A percentile compares a stretch with the other conserved stretches of the same genome.
Evolutionary conservation across 2,797 vertebrate genomes (phyloP).

Genomic region (Galaxias olidus): DNA sequence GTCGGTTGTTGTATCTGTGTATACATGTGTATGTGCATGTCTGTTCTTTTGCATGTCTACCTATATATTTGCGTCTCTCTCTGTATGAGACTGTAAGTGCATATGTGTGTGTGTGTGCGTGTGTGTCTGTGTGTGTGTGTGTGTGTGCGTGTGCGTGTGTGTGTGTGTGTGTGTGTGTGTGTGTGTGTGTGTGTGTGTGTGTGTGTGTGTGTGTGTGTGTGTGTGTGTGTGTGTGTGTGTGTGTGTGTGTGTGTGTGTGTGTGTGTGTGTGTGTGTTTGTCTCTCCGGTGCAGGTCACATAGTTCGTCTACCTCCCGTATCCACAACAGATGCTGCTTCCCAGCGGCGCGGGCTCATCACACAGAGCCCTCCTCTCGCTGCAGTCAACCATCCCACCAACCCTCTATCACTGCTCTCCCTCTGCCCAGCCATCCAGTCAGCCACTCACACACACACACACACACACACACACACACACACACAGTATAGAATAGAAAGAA

Average conservation of each 20-base stretch:
- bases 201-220: neutral
- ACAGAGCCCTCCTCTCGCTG: no score
- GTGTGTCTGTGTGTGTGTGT: neutral
- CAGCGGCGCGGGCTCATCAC: no score
- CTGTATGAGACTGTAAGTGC: no score
- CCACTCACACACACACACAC: neutral
- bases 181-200: slow-evolving; percentile 13
- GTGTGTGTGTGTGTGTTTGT: neutral
- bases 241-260: neutral
- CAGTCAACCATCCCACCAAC: no score
- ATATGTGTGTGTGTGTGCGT: no score
- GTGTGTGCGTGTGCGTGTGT: neutral
- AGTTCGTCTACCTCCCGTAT: no score
- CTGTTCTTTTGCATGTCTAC: no score
- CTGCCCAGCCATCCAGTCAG: neutral
- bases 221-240: slow-evolving; percentile 9
- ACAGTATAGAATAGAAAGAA: no score
- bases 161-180: slow-evolving; percentile 9
- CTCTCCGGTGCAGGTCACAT: no score
- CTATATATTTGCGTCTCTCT: no score
- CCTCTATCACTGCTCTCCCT: no score
- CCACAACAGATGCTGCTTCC: no score
- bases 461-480: neutral
- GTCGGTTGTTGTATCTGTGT: neutral
- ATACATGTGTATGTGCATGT: neutral